Evolutionary conservation across 2,888 invertebrate species (phyloP).

Genomic region (Plusia festucae): DNA sequence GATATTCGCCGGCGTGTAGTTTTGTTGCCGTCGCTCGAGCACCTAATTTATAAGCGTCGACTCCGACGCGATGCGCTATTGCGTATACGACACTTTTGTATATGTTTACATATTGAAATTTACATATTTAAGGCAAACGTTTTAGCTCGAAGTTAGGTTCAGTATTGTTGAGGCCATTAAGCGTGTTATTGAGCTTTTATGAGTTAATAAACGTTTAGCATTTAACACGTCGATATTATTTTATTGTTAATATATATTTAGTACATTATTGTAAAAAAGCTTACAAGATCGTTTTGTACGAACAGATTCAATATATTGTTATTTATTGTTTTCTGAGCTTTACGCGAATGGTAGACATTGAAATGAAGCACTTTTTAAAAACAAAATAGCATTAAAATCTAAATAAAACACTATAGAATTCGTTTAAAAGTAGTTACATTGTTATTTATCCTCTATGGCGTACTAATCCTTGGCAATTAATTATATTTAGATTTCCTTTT

Average conservation of each 20-base stretch:
- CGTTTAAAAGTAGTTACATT: no score
- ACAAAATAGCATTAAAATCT: no score
- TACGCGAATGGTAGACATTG: no score
- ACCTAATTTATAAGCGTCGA: conserved; percentile 87
- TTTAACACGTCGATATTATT: neutral
- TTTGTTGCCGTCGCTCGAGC: conserved; percentile 78
- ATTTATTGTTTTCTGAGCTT: no score
- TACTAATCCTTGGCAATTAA: neutral
- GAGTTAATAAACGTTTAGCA: conserved; percentile 1
- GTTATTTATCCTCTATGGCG: neutral
- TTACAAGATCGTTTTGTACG: neutral
- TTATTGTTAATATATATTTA: conserved; percentile 2
- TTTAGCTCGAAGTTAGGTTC: conserved; percentile 24
- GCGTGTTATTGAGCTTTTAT: conserved; percentile 2
- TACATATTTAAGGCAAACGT: conserved; percentile 40
- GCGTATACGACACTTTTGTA: conserved; percentile 68
- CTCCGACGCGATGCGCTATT: conserved; percentile 81
- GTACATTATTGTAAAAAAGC: neutral
- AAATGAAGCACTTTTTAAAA: no score
- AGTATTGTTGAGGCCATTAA: neutral
- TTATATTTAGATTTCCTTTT: neutral
- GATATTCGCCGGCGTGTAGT: conserved; percentile 81
- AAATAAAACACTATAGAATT: no score
- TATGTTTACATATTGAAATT: conserved; percentile 62
- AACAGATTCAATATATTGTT: no score